Evolutionary conservation across 2,113 vertebrate species (phyloP).

Genomic region (Ceratotherium simum): DNA sequence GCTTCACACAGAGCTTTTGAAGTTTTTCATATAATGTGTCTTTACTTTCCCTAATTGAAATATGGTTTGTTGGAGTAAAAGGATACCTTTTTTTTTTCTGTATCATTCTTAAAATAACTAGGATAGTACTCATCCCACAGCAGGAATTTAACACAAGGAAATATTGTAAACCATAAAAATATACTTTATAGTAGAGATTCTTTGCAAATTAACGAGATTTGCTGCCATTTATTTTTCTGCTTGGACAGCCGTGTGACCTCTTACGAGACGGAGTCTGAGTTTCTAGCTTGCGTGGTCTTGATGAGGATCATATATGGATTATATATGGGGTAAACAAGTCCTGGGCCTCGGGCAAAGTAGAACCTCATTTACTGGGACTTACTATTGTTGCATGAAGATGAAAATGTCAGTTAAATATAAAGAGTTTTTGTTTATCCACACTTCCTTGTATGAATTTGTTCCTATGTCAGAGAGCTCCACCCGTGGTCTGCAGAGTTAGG

Average conservation of each 20-base stretch:
- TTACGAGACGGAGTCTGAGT: not conserved
- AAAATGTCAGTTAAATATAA: not conserved
- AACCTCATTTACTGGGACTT: not conserved
- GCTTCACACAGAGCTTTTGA: not conserved
- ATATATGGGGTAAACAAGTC: not conserved
- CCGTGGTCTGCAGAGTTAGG: not conserved
- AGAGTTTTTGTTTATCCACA: not conserved
- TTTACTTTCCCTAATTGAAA: not conserved
- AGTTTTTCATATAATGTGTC: not conserved
- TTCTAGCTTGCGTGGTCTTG: not conserved
- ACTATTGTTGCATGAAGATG: not conserved
- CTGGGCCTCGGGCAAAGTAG: not conserved
- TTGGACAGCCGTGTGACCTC: rapidly evolving
- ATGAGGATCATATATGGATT: not conserved
- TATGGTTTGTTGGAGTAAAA: not conserved
- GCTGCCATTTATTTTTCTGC: not conserved
- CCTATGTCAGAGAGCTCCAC: not conserved
- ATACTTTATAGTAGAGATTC: not conserved
- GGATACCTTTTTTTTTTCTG: not conserved
- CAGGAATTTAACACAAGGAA: not conserved
- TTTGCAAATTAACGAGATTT: not conserved
- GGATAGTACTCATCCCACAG: not conserved
- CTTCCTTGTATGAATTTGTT: not conserved
- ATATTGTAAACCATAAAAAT: not conserved
- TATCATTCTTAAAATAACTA: not conserved